Evolutionary conservation across 2,888 invertebrate species (phyloP).

Genomic region (Leptodirus hochenwartii): DNA sequence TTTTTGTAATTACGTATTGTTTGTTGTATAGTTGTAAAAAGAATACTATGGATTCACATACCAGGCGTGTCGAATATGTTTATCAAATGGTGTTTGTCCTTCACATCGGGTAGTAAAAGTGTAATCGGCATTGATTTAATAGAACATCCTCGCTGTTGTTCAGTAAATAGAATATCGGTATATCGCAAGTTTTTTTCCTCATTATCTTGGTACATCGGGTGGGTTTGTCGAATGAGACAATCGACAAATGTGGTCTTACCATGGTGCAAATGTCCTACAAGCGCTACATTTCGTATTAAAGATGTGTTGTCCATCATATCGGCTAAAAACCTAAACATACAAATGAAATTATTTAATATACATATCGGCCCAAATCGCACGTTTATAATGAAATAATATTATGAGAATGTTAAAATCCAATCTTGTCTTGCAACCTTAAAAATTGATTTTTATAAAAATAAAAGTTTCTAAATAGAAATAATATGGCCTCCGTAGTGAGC

Average conservation of each 20-base stretch:
- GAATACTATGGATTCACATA: conserved; percentile 13
- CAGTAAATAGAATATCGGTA: conserved; percentile 92
- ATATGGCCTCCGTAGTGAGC: too few relatives aligned
- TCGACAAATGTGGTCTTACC: conserved; percentile 98
- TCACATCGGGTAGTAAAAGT: conserved; percentile 78
- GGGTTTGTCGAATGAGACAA: conserved; percentile 91
- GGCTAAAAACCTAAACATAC: conserved; percentile 55
- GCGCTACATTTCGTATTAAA: conserved; percentile 84
- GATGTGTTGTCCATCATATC: conserved; percentile 97
- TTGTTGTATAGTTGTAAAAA: too few relatives aligned
- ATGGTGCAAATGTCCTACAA: conserved; percentile 95
- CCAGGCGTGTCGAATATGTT: conserved; percentile 95
- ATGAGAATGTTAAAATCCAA: too few relatives aligned
- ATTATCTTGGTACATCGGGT: conserved; percentile 73
- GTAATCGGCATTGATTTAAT: conserved; percentile 95
- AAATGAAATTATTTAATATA: too few relatives aligned
- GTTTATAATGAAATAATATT: too few relatives aligned
- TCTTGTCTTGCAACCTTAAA: too few relatives aligned
- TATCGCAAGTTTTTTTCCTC: conserved; percentile 70
- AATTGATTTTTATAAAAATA: too few relatives aligned
- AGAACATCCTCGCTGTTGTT: conserved; percentile 92
- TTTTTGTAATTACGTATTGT: too few relatives aligned
- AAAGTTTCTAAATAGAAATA: too few relatives aligned
- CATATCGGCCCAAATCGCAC: too few relatives aligned
- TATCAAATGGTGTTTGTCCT: conserved; percentile 89